Conservation (phyloP, 2,797 vertebrate genomes). For the Gastrophryne carolinensis region DNA sequence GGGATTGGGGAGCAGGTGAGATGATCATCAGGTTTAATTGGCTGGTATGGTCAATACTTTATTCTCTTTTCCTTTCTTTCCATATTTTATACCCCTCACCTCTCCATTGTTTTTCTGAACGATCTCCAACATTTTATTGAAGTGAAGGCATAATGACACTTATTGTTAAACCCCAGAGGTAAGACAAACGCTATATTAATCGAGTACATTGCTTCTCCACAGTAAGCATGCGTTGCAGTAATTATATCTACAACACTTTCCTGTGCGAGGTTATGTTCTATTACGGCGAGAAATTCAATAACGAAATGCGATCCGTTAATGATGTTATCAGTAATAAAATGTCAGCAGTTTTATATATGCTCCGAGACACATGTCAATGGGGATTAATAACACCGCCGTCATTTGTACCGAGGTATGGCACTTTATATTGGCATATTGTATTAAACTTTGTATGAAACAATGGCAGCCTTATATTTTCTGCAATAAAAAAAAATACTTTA, state of each 20-base stretch:
- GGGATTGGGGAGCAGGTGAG: no score
- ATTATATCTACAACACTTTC: conserved; percentile 71
- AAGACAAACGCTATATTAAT: conserved; percentile 69
- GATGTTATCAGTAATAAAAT: conserved; percentile 65
- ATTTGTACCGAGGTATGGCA: background rate
- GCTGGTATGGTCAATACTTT: background rate
- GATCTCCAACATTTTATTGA: conserved; percentile 46
- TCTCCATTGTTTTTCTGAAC: conserved; percentile 30
- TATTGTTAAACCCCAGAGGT: conserved; percentile 65
- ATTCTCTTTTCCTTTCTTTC: background rate
- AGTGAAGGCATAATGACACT: conserved; percentile 53
- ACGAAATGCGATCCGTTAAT: conserved; percentile 54
- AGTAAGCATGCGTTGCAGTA: conserved; percentile 66
- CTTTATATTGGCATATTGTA: conserved; percentile 1
- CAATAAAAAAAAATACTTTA: background rate
- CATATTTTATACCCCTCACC: background rate
- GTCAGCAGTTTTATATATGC: conserved; percentile 59
- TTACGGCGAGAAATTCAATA: conserved; percentile 59
- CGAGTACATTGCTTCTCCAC: conserved; percentile 61
- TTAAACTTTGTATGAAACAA: background rate
- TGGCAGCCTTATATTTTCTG: background rate
- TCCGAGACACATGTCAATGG: background rate
- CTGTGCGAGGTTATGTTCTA: conserved; percentile 66
- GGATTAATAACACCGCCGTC: background rate
- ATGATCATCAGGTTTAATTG: no score